A percentile compares a stretch with the other conserved stretches of the same genome.
Evolutionary conservation across 2,797 vertebrate genomes (phyloP).

Genomic region (Nannoperca obscura): DNA sequence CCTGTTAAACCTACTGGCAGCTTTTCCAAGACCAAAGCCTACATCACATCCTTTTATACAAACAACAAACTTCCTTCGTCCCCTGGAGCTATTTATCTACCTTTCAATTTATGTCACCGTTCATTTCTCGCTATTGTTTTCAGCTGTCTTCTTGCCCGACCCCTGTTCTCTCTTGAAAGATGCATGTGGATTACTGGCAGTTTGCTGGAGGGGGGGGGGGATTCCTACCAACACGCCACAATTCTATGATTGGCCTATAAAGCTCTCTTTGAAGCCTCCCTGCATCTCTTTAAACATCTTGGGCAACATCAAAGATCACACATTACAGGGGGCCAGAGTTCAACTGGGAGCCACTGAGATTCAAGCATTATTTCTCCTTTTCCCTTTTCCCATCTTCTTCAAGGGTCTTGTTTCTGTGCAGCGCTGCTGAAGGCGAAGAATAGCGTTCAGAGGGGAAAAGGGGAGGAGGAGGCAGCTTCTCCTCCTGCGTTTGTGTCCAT

Average conservation of each 20-base stretch:
- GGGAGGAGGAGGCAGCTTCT: conserved; percentile 41
- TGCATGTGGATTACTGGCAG: conserved; percentile 78
- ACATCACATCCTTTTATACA: conserved; percentile 67
- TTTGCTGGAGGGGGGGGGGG: conserved; percentile 41
- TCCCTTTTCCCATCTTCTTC: conserved; percentile 14
- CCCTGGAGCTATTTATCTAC: conserved; percentile 82
- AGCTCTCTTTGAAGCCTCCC: conserved; percentile 64
- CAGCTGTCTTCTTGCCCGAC: conserved; percentile 70
- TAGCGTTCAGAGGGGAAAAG: background rate
- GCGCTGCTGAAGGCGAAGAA: conserved; percentile 37
- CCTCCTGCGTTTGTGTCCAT: conserved; percentile 80
- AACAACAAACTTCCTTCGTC: conserved; percentile 75
- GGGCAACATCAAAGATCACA: conserved; percentile 62
- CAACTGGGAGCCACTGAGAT: conserved; percentile 49
- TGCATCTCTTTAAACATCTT: conserved; percentile 55
- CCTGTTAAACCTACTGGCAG: conserved; percentile 67
- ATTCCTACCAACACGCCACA: conserved; percentile 45
- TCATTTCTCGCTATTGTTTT: conserved; percentile 81
- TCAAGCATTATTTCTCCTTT: conserved; percentile 38
- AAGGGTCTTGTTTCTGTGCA: conserved; percentile 32
- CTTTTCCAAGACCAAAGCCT: conserved; percentile 67
- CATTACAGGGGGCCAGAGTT: conserved; percentile 64
- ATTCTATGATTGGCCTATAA: conserved; percentile 46
- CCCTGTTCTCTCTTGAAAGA: conserved; percentile 71
- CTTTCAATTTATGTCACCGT: conserved; percentile 81